These are phyloP conservation scores for Idaea dimidiata DNA, from an alignment of 2,888 invertebrate genomes.

Conservation along the genomic window DNA sequence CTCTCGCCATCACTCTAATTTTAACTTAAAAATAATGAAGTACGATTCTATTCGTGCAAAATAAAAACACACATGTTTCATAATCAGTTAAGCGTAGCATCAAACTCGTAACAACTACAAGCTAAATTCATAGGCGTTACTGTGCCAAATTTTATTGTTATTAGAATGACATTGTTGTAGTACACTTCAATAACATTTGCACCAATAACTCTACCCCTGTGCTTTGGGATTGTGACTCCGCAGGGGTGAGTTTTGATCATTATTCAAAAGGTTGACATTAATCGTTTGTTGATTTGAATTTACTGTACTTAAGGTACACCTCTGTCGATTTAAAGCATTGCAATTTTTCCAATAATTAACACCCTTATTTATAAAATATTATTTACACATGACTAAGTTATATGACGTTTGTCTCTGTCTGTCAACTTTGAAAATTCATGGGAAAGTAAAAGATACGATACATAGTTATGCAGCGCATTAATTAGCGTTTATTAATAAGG, in stretches of 20 bases:
- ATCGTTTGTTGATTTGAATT: conserved; percentile 26
- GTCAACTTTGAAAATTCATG: too few relatives aligned
- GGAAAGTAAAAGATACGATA: too few relatives aligned
- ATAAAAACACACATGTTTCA: not conserved
- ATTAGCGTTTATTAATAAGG: too few relatives aligned
- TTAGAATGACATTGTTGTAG: conserved; percentile 54
- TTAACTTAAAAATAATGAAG: not conserved
- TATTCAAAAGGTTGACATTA: conserved; percentile 28
- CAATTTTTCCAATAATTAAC: not conserved
- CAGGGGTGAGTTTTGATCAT: conserved; percentile 18
- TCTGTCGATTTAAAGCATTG: not conserved
- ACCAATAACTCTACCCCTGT: conserved; percentile 3
- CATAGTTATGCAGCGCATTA: too few relatives aligned
- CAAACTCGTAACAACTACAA: conserved; percentile 25
- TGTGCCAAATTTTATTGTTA: conserved; percentile 67
- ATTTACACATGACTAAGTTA: too few relatives aligned
- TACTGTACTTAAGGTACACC: not conserved
- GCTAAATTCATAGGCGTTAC: conserved; percentile 60
- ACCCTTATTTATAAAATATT: too few relatives aligned
- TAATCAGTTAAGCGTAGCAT: not conserved
- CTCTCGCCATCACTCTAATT: too few relatives aligned
- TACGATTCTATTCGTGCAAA: not conserved
- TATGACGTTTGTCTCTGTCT: too few relatives aligned
- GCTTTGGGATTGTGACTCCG: conserved; percentile 16
- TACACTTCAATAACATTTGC: conserved; percentile 27